phyloP scores from a whole-genome alignment of 2,888 invertebrate species.

The Apotomis capreana region DNA sequence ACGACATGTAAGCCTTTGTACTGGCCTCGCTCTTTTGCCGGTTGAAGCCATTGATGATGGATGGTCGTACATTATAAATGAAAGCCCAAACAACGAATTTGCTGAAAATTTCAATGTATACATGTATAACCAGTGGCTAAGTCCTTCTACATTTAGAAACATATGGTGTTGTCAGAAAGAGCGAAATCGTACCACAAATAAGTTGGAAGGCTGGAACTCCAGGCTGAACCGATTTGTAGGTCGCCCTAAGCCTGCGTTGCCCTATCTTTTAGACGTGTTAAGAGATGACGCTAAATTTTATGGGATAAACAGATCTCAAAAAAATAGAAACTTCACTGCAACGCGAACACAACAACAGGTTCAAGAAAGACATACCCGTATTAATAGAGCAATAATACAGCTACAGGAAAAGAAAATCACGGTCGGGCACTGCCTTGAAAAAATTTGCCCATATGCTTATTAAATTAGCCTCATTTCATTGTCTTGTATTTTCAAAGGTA shows the following conservation, averaged over 20 bases:
- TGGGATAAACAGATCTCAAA: slow-evolving; percentile 6
- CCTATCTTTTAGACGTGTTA: slow-evolving; percentile 2
- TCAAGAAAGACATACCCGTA: background rate
- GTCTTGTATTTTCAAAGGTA: too few relatives aligned
- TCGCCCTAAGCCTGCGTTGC: slow-evolving; percentile 4
- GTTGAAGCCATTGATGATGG: slow-evolving; percentile 10
- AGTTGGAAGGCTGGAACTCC: slow-evolving; percentile 4
- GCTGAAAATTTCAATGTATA: slow-evolving; percentile 1
- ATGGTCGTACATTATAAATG: slow-evolving; percentile 10
- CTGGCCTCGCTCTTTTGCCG: slow-evolving; percentile 8
- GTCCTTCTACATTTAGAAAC: background rate
- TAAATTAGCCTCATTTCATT: background rate
- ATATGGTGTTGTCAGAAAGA: slow-evolving; percentile 13
- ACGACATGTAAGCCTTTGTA: slow-evolving; percentile 21
- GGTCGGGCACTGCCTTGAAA: slow-evolving; percentile 16
- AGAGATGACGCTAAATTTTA: slow-evolving; percentile 15
- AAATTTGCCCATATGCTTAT: slow-evolving; percentile 16
- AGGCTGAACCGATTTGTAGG: slow-evolving; percentile 8
- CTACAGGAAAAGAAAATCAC: slow-evolving; percentile 3
- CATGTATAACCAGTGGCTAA: slow-evolving; percentile 10
- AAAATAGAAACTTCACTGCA: slow-evolving; percentile 4
- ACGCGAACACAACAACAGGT: slow-evolving; percentile 2
- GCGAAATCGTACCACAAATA: slow-evolving; percentile 4
- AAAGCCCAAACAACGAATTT: slow-evolving; percentile 5
- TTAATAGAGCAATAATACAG: slow-evolving; percentile 8